Evolutionary conservation across 2,888 invertebrate genomes (phyloP), one percentile per base, ranked within the genome.

Genomic region (Tachystola acroxantha): DNA sequence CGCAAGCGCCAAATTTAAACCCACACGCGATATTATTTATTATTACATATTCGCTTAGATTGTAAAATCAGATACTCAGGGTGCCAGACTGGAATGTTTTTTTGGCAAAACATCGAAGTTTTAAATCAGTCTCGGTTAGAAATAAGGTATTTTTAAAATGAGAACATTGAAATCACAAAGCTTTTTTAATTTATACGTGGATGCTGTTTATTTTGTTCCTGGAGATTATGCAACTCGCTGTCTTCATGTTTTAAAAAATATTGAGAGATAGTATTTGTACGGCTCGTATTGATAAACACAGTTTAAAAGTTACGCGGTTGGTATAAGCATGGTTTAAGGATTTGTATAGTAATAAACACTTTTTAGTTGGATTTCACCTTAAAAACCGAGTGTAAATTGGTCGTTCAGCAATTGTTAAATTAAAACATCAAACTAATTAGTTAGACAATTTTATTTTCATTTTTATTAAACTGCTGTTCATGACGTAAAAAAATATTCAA

Each of bases 1-100:
- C 40, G 42, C 53, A 48, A 38, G 50, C 40, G 57, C 64, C 63
- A 57, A 56, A 62, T 58, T 62, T 66, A 66, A 61, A 60, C 51
- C 7, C 32, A 48, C 45, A 62, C 69, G 64, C 68, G 66, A 70
- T 79, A 74, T 80, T 73, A 80, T 84, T 80, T 81, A 81, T 78
- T 73, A 67, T 60, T 50, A 70, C 62, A 69, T 71, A 70, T 75
- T 72, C 64, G 58, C 43, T 55, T 65, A 62, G 60, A 67, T 64
- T 67, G 62, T 76, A 69, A 74, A 72, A 63, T 70, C 54, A 50
- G 52, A 71, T 65, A 64, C 54, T 55, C 49, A 56, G 54, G 49
- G 54, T 53, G 58, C 45, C 50, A 46, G 52, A 32, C 53, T 53
- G 57, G 59, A 67, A 66, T 64, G 53, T 59, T 66, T 65, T 27